These are phyloP conservation scores for Nematopogon swammerdamellus DNA, from an alignment of 2,888 invertebrate genomes.

Conservation along the genomic window DNA sequence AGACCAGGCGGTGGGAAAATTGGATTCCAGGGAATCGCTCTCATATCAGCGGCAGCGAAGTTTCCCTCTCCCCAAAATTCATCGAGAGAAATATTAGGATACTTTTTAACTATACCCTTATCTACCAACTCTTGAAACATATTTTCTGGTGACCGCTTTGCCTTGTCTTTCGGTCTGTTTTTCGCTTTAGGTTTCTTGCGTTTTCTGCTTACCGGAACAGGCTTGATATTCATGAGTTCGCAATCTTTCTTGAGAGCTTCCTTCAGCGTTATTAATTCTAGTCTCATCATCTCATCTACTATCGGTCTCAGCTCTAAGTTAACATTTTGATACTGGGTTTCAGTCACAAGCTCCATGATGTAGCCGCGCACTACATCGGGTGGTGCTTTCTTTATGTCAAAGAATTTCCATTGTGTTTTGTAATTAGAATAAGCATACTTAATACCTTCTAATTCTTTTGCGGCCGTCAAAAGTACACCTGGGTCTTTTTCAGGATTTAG, in stretches of 20 bases:
- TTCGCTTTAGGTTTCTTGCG: slow-evolving; percentile 34
- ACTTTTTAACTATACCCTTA: slow-evolving; percentile 64
- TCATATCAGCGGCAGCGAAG: slow-evolving; percentile 55
- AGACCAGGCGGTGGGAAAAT: slow-evolving; percentile 49
- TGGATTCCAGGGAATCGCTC: slow-evolving; percentile 37
- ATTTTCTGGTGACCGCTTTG: slow-evolving; percentile 57
- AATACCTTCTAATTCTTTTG: slow-evolving; percentile 20
- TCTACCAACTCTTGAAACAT: slow-evolving; percentile 71
- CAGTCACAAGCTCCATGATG: slow-evolving; percentile 63
- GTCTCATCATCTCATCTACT: slow-evolving; percentile 66
- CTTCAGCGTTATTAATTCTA: slow-evolving; percentile 52
- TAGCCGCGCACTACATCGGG: slow-evolving; percentile 59
- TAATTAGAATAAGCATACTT: slow-evolving; percentile 26
- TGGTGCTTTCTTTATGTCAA: slow-evolving; percentile 39
- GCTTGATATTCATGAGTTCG: slow-evolving; percentile 15
- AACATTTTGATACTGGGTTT: slow-evolving; percentile 61
- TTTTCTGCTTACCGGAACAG: slow-evolving; percentile 26
- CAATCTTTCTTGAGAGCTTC: slow-evolving; percentile 48
- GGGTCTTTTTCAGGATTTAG: slow-evolving; percentile 40
- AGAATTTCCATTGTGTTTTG: slow-evolving; percentile 31
- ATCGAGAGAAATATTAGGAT: slow-evolving; percentile 54
- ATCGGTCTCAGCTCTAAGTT: slow-evolving; percentile 63
- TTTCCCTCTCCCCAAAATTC: slow-evolving; percentile 70
- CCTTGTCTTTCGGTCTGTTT: slow-evolving; percentile 62
- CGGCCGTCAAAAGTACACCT: slow-evolving; percentile 30